Evolutionary conservation across 2,797 vertebrate genomes (phyloP).

Genomic region (Gymnoscopelus braueri): DNA sequence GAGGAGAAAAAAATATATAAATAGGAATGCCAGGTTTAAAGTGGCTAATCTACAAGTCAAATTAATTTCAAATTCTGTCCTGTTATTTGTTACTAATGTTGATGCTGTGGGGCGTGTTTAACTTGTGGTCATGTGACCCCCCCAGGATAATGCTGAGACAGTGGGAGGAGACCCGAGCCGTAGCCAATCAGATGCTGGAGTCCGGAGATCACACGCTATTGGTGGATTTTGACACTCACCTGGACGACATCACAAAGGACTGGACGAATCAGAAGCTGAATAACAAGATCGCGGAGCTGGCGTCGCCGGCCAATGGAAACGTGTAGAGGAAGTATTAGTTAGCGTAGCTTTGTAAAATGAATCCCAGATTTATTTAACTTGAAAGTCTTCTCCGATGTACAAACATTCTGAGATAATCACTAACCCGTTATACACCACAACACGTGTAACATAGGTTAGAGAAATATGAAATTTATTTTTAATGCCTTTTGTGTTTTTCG

Average conservation of each 20-base stretch:
- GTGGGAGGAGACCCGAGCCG: constrained; percentile 89
- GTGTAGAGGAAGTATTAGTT: constrained; percentile 53
- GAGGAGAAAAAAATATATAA: no score
- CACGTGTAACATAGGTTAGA: neutral
- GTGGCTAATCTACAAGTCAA: no score
- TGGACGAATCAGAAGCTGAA: constrained; percentile 94
- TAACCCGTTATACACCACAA: neutral
- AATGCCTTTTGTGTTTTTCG: constrained; percentile 14
- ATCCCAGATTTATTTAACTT: constrained; percentile 31
- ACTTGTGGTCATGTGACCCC: no score
- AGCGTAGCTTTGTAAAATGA: constrained; percentile 18
- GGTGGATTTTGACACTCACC: constrained; percentile 91
- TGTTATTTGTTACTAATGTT: no score
- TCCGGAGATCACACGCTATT: constrained; percentile 78
- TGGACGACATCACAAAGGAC: constrained; percentile 91
- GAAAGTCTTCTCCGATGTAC: neutral
- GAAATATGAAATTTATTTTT: constrained; percentile 31
- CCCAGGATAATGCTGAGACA: constrained; percentile 90
- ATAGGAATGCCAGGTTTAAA: no score
- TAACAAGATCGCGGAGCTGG: constrained; percentile 82
- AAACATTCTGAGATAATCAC: constrained; percentile 14
- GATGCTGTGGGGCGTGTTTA: no score
- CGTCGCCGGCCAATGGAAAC: constrained; percentile 80
- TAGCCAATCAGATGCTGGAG: constrained; percentile 84
- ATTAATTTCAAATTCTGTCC: no score